These are phyloP conservation scores for Sicus ferrugineus DNA, from an alignment of 2,888 invertebrate genomes.

Conservation along the genomic window DNA sequence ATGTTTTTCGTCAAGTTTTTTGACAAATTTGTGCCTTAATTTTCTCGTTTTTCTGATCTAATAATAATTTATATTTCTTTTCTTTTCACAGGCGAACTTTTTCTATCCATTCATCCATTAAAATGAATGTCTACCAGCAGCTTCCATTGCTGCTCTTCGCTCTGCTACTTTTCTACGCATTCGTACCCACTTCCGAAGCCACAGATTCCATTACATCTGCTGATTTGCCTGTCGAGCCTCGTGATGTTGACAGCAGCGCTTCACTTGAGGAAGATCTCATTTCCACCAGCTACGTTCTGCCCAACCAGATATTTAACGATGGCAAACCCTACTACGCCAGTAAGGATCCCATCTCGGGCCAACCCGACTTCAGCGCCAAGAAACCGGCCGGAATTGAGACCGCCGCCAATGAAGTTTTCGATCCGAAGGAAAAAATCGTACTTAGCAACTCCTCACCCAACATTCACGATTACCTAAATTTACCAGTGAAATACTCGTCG, in stretches of 20 bases:
- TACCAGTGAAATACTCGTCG: slow-evolving; percentile 74
- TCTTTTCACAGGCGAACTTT: too few species aligned
- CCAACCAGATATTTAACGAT: slow-evolving; percentile 72
- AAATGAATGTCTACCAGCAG: too few species aligned
- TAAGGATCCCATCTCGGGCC: slow-evolving; percentile 74
- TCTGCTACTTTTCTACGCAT: too few species aligned
- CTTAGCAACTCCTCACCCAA: slow-evolving; percentile 71
- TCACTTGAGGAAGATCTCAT: slow-evolving; percentile 57
- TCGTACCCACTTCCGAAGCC: slow-evolving; percentile 12
- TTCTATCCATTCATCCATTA: neutral
- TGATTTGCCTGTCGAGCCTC: slow-evolving; percentile 57
- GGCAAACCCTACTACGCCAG: slow-evolving; percentile 76
- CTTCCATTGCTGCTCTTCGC: too few species aligned
- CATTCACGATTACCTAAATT: slow-evolving; percentile 74
- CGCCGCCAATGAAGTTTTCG: slow-evolving; percentile 60
- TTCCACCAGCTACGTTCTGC: slow-evolving; percentile 61
- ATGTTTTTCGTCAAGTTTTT: too few species aligned
- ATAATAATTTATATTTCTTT: too few species aligned
- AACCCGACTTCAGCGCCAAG: slow-evolving; percentile 70
- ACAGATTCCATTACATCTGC: slow-evolving; percentile 47
- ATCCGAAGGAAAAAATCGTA: slow-evolving; percentile 69
- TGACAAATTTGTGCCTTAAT: too few species aligned
- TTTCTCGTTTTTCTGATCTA: too few species aligned
- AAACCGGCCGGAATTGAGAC: slow-evolving; percentile 64
- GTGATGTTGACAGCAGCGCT: slow-evolving; percentile 46